Evolutionary conservation across 2,797 vertebrate genomes (phyloP), one percentile per base, ranked within the genome.

Genomic region (Cirrhinus mrigala): DNA sequence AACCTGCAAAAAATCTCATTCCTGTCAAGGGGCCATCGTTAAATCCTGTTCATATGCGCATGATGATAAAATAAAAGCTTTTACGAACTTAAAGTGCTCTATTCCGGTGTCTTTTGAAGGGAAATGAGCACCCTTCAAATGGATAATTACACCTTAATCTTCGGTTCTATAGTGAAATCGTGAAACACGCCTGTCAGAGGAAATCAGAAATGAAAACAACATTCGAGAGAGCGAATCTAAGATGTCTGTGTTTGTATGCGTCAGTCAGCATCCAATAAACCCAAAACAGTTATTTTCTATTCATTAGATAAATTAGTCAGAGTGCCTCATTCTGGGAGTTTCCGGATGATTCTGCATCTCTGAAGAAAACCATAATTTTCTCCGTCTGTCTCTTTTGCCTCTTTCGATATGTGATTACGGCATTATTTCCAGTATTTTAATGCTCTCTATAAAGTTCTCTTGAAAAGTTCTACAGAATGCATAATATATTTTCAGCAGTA

Each of bases 281-380:
- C 69, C 86, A 89, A 85, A 90, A 90, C 88, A 89, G 83, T 88
- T 71, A 90, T 89, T 88, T 90, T 89, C 87, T 88, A 86, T 88
- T 90, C 87, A 83, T 84, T 84, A 84, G 84, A 79, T 84, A 89
- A 83, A 81, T 79, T 68, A 85, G 82, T 87, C 79, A 64, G 87
- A 79, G 82, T 89, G 75, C 74, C 37, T 76, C 79, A 90, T 75
- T 78, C 85, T 82, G 50, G 18, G 69, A 77, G 88, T 70, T 91
- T 91, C 70, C 85, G 80, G 85, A 87, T 91, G 87, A 90, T 92
- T 90, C 89, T 87, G 73, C 83, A 83, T 84, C 66, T 84, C 52
- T 16, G 22, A 71, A 91, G 91, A 93, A 90, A 92, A 85, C 69
- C 82, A 91, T 88, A 40, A 80, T 90, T 90, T 90, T 92, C 90